Conservation (phyloP, 2,888 invertebrate genomes). For the Lasius fuliginosus region DNA sequence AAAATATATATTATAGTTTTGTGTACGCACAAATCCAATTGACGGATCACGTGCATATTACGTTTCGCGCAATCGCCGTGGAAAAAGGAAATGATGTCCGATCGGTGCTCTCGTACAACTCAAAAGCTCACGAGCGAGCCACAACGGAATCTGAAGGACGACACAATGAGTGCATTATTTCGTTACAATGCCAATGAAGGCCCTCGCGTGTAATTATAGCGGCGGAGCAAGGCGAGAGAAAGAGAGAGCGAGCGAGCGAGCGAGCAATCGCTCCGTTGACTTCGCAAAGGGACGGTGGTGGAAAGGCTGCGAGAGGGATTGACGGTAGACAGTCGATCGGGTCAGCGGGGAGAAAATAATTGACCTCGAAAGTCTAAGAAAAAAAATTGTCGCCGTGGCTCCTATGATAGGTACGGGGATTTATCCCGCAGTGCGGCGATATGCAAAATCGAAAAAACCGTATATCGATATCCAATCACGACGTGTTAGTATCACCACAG, state of each 20-base stretch:
- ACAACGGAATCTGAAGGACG: slow-evolving; percentile 35
- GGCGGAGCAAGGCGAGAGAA: slow-evolving; percentile 48
- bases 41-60: not conserved
- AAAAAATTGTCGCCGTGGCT: slow-evolving; percentile 39
- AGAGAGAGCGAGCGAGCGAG: slow-evolving; percentile 31
- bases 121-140: slow-evolving; percentile 17
- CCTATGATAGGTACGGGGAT: slow-evolving; percentile 29
- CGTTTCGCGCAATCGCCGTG: not conserved
- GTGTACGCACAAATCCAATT: not conserved
- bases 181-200: slow-evolving; percentile 50
- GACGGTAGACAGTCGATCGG: slow-evolving; percentile 64
- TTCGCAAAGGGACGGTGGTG: slow-evolving; percentile 59
- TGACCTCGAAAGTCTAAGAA: slow-evolving; percentile 58
- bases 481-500: slow-evolving; percentile 1
- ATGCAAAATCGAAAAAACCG: slow-evolving; percentile 47
- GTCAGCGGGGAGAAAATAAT: slow-evolving; percentile 69
- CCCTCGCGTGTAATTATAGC: slow-evolving; percentile 67
- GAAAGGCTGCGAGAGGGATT: slow-evolving; percentile 18
- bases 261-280: slow-evolving; percentile 58
- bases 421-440: slow-evolving; percentile 21
- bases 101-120: not conserved
- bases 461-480: slow-evolving; percentile 4
- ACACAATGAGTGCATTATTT: slow-evolving; percentile 65
- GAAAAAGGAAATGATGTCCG: slow-evolving; percentile 20
- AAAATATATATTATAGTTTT: not conserved